Evolutionary conservation across 2,113 vertebrate genomes (phyloP).

Genomic region (Podarcis cretensis): DNA sequence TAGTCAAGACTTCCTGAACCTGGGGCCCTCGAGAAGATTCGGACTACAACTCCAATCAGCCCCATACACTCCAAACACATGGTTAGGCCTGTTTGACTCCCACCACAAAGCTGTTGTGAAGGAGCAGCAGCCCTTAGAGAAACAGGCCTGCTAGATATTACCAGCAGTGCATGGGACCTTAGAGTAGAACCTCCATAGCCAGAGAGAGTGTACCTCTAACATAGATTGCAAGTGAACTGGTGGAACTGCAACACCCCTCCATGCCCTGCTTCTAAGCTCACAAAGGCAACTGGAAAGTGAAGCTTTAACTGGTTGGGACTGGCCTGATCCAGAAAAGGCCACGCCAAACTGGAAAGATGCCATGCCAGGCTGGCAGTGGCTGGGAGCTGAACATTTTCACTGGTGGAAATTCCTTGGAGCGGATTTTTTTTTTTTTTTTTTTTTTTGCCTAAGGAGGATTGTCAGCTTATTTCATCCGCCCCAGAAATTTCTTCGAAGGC

Average conservation of each 20-base stretch:
- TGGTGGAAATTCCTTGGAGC: too few species aligned
- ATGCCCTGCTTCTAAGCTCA: background rate
- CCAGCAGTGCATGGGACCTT: too few species aligned
- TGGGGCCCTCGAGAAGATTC: background rate
- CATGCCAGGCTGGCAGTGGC: background rate
- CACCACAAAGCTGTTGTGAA: background rate
- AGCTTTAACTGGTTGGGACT: background rate
- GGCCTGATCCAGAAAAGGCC: too few species aligned
- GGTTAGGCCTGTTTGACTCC: background rate
- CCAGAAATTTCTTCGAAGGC: too few species aligned
- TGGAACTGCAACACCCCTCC: too few species aligned
- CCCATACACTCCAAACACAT: too few species aligned
- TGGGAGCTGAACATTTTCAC: background rate
- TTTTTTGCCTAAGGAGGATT: background rate
- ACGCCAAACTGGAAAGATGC: background rate
- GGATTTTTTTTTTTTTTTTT: background rate
- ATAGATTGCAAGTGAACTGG: too few species aligned
- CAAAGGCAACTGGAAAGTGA: background rate
- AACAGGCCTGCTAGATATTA: too few species aligned
- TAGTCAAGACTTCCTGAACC: background rate
- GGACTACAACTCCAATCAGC: too few species aligned
- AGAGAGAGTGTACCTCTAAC: too few species aligned
- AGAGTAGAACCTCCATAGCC: too few species aligned
- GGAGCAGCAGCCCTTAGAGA: too few species aligned
- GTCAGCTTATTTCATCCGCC: background rate